Evolutionary conservation across 92 coral and sea anemone species (phyloP).

Genomic region (Virgularia gustaviana): DNA sequence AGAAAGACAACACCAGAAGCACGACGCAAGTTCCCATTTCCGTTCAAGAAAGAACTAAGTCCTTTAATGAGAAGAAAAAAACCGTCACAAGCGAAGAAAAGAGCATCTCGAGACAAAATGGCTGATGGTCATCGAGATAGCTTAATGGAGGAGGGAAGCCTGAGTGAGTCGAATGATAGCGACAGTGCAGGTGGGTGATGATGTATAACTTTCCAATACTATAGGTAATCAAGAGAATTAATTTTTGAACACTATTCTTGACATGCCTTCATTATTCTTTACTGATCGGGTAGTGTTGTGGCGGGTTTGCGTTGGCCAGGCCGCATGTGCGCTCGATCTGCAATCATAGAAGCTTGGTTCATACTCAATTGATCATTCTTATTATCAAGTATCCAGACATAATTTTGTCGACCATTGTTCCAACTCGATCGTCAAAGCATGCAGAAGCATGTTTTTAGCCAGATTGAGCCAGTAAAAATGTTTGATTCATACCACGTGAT

Average conservation of each 20-base stretch:
- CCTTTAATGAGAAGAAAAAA: conserved; percentile 32
- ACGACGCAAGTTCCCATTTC: conserved; percentile 39
- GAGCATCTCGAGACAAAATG: not conserved
- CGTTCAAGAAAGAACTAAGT: conserved; percentile 37
- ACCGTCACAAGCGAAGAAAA: conserved; percentile 1
- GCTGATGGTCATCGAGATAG: conserved; percentile 23
- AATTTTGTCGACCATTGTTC: no score
- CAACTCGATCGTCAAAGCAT: no score
- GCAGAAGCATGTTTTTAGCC: no score
- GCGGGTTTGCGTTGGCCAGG: not conserved
- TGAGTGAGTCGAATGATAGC: conserved; percentile 28
- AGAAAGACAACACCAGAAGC: not conserved
- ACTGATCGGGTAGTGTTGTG: not conserved
- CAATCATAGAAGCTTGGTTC: no score
- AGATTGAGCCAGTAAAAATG: no score
- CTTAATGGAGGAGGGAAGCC: conserved; percentile 34
- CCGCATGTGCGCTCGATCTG: not conserved
- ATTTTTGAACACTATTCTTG: not conserved
- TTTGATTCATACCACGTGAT: no score
- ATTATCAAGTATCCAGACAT: no score
- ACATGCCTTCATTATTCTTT: not conserved
- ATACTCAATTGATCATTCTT: no score
- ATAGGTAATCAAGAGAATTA: not conserved
- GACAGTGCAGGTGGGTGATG: not conserved
- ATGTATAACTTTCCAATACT: not conserved